A percentile compares a stretch with the other conserved stretches of the same genome.
phyloP scores from a whole-genome alignment of 2,888 invertebrate species.

The Herminia tarsipennalis region DNA sequence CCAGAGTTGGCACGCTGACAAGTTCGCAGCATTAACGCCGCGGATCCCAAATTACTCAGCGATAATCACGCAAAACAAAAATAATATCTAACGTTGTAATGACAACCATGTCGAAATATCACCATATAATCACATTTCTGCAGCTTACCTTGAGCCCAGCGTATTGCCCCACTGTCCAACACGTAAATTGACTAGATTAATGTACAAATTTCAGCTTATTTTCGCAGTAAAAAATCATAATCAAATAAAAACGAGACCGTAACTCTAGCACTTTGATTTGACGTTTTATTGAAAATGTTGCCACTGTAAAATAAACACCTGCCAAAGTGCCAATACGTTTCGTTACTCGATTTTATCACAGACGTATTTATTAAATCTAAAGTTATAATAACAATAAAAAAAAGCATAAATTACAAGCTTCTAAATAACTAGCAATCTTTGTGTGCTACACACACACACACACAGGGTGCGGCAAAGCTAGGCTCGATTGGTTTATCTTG shows the following conservation, averaged over 20 bases:
- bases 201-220: constrained; percentile 31
- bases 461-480: too few relatives aligned
- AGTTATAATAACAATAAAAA: too few relatives aligned
- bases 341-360: constrained; percentile 18
- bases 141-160: constrained; percentile 31
- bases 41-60: constrained; percentile 60
- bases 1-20: constrained; percentile 44
- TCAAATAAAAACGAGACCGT: constrained; percentile 39
- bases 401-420: not conserved
- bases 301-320: constrained; percentile 20
- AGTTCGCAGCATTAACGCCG: constrained; percentile 29
- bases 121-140: constrained; percentile 2
- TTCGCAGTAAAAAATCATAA: constrained; percentile 40
- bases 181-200: constrained; percentile 23
- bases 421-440: not conserved
- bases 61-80: constrained; percentile 54
- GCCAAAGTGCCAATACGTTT: constrained; percentile 13
- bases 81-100: constrained; percentile 41
- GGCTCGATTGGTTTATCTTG: too few relatives aligned
- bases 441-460: too few relatives aligned
- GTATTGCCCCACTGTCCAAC: constrained; percentile 17
- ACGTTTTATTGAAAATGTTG: constrained; percentile 35
- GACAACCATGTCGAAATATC: constrained; percentile 27
- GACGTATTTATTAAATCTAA: too few relatives aligned
- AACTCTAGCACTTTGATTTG: constrained; percentile 41